phyloP scores from a whole-genome alignment of 1,140 invertebrate genomes.

The Sminthurides bifidus region DNA sequence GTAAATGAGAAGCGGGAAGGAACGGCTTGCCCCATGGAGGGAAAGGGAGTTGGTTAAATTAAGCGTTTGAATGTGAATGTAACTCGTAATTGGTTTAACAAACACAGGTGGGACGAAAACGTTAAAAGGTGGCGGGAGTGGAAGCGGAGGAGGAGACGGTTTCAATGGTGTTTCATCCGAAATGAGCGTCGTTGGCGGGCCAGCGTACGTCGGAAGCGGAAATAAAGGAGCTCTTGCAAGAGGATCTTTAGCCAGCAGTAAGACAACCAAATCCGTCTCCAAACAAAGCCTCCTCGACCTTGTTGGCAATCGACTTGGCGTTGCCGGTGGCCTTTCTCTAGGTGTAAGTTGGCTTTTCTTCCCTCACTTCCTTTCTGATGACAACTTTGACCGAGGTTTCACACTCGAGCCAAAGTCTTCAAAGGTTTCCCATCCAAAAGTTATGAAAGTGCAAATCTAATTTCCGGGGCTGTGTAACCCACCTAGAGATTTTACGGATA shows the following conservation, averaged over 20 bases:
- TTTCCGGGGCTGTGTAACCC: too few species aligned
- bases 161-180: slow-evolving; percentile 7
- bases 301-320: slow-evolving; percentile 52
- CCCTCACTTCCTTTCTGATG: neutral
- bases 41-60: too few species aligned
- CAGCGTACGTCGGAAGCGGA: slow-evolving; percentile 37
- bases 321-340: slow-evolving; percentile 33
- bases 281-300: slow-evolving; percentile 51
- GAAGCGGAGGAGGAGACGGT: slow-evolving; percentile 32
- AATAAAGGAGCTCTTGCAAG: slow-evolving; percentile 36
- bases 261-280: slow-evolving; percentile 44
- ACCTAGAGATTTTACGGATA: too few species aligned
- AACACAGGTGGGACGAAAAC: neutral
- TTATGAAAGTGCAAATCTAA: too few species aligned
- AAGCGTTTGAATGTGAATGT: too few species aligned
- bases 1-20: too few species aligned
- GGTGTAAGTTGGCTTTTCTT: slow-evolving; percentile 18
- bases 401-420: too few species aligned
- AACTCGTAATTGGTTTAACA: too few species aligned
- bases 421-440: neutral
- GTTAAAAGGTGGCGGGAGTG: neutral
- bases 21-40: too few species aligned
- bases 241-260: slow-evolving; percentile 40
- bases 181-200: slow-evolving; percentile 34
- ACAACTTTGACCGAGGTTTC: neutral